These are phyloP conservation scores for Atrina japonica DNA, from an alignment of 2,888 invertebrate genomes.

Conservation along the genomic window DNA sequence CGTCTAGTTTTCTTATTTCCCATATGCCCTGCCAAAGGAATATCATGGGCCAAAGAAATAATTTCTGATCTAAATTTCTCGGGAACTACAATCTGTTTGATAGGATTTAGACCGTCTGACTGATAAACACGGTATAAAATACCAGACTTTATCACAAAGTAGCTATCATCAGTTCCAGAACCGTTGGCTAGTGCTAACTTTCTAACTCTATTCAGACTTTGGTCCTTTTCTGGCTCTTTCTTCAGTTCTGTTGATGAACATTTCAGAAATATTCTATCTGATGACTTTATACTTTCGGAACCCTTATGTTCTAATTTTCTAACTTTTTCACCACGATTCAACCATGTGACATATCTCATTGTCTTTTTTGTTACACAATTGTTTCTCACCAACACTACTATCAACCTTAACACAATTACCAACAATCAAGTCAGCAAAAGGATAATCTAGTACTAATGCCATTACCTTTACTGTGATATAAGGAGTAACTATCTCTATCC, in stretches of 20 bases:
- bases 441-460: not conserved
- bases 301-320: not conserved
- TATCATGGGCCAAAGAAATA: slow-evolving; percentile 9
- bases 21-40: slow-evolving; percentile 16
- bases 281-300: not conserved
- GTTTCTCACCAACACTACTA: not conserved
- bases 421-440: slow-evolving; percentile 15
- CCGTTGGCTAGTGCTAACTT: not conserved
- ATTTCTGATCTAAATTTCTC: not conserved
- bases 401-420: slow-evolving; percentile 4
- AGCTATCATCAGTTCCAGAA: not conserved
- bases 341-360: not conserved
- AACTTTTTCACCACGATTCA: not conserved
- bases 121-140: not conserved
- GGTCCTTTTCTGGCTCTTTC: not conserved
- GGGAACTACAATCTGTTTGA: slow-evolving; percentile 12
- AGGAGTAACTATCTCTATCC: slow-evolving; percentile 10
- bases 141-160: not conserved
- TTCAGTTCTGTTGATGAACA: no score
- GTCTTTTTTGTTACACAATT: not conserved
- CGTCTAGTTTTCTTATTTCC: slow-evolving; percentile 25
- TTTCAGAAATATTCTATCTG: no score
- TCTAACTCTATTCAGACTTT: not conserved
- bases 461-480: slow-evolving; percentile 5
- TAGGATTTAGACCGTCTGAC: no score